These are phyloP conservation scores for Tragopan temminckii DNA, from an alignment of 2,797 vertebrate species.

Conservation along the genomic window DNA sequence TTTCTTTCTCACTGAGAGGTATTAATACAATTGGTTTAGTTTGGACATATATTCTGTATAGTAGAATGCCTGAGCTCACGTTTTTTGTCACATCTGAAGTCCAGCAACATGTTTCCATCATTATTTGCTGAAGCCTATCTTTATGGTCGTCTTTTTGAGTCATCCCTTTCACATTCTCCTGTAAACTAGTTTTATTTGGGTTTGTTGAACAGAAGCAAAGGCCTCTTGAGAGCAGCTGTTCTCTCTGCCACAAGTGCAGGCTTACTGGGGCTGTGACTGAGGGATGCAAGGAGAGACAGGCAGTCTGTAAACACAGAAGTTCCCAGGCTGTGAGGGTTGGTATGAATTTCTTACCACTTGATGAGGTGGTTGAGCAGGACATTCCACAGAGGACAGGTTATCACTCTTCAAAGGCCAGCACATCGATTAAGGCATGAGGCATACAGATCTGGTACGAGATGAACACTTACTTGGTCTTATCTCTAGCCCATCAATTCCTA, in stretches of 20 bases:
- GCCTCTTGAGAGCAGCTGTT: neutral
- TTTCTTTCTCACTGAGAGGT: neutral
- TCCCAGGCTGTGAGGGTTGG: neutral
- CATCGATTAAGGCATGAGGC: neutral
- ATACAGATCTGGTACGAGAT: neutral
- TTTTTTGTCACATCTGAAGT: neutral
- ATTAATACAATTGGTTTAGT: neutral
- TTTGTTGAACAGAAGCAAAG: neutral
- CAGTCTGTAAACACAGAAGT: neutral
- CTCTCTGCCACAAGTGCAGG: neutral
- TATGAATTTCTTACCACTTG: neutral
- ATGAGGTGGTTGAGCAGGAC: neutral
- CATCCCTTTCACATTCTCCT: neutral
- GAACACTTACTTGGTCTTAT: neutral
- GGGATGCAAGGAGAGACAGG: neutral
- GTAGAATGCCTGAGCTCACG: neutral
- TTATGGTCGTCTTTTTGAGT: neutral
- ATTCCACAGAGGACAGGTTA: neutral
- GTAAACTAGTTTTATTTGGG: neutral
- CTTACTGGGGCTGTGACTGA: neutral
- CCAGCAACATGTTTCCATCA: rapidly evolving
- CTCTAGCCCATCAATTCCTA: neutral
- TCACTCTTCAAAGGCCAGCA: neutral
- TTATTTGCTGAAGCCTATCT: neutral
- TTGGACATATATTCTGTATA: neutral